Percentiles rank a stretch among this genome's conserved stretches.
Conservation (phyloP, 2,888 invertebrate genomes). For the Griposia aprilina region DNA sequence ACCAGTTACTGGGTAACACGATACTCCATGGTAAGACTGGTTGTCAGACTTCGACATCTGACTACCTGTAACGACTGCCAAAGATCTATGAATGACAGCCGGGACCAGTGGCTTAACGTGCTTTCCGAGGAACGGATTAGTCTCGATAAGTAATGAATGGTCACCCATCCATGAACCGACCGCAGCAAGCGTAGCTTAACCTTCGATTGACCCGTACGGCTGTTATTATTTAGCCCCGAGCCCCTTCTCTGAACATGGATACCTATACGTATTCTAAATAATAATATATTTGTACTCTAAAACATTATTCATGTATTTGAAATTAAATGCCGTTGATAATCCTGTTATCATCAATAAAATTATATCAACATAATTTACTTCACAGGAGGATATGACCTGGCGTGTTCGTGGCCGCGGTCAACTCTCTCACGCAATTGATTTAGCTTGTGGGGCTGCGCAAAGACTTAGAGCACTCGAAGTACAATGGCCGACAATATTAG, state of each 20-base stretch:
- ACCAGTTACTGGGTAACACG: not conserved
- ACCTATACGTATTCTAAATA: not conserved
- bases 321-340: not conserved
- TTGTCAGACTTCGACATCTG: not conserved
- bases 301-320: not conserved
- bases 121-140: not conserved
- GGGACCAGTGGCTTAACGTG: not conserved
- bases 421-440: slow-evolving; percentile 92
- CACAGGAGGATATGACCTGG: slow-evolving; percentile 93
- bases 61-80: not conserved
- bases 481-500: slow-evolving; percentile 94
- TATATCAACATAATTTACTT: slow-evolving; percentile 50
- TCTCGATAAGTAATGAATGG: not conserved
- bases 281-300: not conserved
- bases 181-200: not conserved
- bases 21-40: not conserved
- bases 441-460: slow-evolving; percentile 94
- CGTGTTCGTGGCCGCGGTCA: slow-evolving; percentile 94
- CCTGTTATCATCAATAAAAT: not conserved
- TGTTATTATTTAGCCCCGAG: not conserved
- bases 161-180: not conserved
- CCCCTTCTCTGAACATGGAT: not conserved
- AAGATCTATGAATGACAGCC: not conserved
- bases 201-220: not conserved
- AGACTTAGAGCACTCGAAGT: slow-evolving; percentile 94